These are phyloP conservation scores for Eurystomus glaucurus DNA, from an alignment of 2,797 vertebrate genomes.

Conservation along the genomic window DNA sequence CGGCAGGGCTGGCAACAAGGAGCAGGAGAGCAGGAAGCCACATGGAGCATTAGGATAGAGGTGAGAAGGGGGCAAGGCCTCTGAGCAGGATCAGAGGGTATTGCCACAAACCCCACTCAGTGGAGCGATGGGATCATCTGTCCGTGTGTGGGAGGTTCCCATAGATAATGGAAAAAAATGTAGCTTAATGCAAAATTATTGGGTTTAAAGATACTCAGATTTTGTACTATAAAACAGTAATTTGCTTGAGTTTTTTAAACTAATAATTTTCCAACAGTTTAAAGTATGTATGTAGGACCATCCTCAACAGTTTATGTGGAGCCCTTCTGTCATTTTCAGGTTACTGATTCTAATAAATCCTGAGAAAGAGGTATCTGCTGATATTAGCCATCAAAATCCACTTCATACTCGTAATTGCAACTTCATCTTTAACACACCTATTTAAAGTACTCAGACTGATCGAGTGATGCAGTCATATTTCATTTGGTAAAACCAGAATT, in stretches of 20 bases:
- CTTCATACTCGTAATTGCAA: background rate
- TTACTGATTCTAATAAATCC: background rate
- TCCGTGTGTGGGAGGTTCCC: background rate
- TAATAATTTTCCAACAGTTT: background rate
- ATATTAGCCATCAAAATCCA: background rate
- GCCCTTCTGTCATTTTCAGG: background rate
- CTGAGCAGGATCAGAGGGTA: background rate
- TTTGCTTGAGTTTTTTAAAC: background rate
- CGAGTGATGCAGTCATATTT: background rate
- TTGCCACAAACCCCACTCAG: background rate
- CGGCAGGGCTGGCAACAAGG: background rate
- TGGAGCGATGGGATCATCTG: background rate
- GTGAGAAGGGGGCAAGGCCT: background rate
- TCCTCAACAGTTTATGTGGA: background rate
- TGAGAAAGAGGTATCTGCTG: background rate
- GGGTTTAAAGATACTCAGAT: background rate
- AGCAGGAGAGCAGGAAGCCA: background rate
- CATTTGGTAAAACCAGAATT: background rate
- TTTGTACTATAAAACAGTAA: background rate
- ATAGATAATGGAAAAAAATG: background rate
- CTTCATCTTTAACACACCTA: background rate
- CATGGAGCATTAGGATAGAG: background rate
- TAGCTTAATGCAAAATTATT: background rate
- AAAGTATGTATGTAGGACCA: background rate
- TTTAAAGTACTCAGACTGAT: background rate